These are phyloP conservation scores for Agrotis exclamationis DNA, from an alignment of 2,888 invertebrate genomes.

Conservation along the genomic window DNA sequence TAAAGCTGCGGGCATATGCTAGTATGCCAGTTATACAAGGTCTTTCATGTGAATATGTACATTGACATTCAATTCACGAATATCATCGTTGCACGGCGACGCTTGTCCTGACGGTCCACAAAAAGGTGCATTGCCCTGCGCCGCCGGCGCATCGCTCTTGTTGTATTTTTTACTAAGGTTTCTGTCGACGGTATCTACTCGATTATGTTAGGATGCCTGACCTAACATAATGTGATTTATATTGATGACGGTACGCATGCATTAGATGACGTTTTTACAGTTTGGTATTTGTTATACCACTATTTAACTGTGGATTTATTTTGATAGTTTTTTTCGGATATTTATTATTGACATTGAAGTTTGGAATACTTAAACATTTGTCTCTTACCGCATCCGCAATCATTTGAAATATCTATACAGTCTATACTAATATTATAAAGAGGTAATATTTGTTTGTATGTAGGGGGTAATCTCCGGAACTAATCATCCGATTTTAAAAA, in stretches of 20 bases:
- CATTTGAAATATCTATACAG: no score
- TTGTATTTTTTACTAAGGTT: slow-evolving; percentile 77
- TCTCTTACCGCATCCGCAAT: no score
- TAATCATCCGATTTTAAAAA: no score
- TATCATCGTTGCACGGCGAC: slow-evolving; percentile 74
- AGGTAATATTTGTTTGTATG: no score
- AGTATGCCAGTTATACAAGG: not conserved
- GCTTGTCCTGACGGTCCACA: slow-evolving; percentile 83
- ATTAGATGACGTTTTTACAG: slow-evolving; percentile 55
- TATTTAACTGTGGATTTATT: not conserved
- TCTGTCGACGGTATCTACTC: slow-evolving; percentile 80
- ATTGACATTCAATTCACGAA: slow-evolving; percentile 83
- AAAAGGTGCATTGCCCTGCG: slow-evolving; percentile 88
- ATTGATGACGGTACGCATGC: slow-evolving; percentile 71
- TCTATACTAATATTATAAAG: no score
- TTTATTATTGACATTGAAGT: not conserved
- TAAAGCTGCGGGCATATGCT: not conserved
- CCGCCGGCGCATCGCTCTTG: slow-evolving; percentile 68
- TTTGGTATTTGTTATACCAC: slow-evolving; percentile 23
- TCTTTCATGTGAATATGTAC: slow-evolving; percentile 55
- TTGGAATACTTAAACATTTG: no score
- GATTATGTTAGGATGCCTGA: slow-evolving; percentile 87
- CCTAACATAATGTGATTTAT: slow-evolving; percentile 88
- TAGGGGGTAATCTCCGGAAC: no score
- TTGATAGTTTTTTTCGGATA: not conserved